Conservation (phyloP, 37 sponge, comb jelly and placozoan genomes). For the Chondrosia reniformis region DNA sequence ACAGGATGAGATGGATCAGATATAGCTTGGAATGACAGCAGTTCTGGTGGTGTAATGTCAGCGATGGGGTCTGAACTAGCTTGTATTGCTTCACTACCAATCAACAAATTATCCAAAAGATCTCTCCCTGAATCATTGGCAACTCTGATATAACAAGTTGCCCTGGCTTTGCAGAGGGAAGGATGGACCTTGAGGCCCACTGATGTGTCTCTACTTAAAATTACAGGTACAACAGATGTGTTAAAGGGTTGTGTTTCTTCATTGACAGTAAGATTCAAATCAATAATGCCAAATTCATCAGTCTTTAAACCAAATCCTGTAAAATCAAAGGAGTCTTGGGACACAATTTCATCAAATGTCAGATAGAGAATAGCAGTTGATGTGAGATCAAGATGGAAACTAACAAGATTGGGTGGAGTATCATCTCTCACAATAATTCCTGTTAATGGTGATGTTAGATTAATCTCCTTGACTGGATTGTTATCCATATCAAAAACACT, state of each 20-base stretch:
- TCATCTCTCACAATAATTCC: slow-evolving; percentile 45
- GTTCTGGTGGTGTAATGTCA: slow-evolving; percentile 72
- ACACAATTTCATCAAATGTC: slow-evolving; percentile 81
- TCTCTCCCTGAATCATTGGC: background rate
- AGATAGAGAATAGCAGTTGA: slow-evolving; percentile 43
- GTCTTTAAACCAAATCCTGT: slow-evolving; percentile 29
- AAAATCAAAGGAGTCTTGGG: slow-evolving; percentile 45
- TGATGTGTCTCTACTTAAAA: slow-evolving; percentile 37
- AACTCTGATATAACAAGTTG: slow-evolving; percentile 40
- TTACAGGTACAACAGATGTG: slow-evolving; percentile 44
- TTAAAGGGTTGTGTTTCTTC: slow-evolving; percentile 31
- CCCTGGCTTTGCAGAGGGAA: slow-evolving; percentile 27
- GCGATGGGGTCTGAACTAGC: slow-evolving; percentile 28
- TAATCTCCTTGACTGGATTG: slow-evolving; percentile 43
- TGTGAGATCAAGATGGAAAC: slow-evolving; percentile 55
- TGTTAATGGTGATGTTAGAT: slow-evolving; percentile 29
- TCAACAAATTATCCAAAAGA: background rate
- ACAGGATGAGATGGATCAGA: background rate
- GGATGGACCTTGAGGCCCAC: slow-evolving; percentile 43
- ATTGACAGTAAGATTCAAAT: slow-evolving; percentile 7
- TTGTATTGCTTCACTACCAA: background rate
- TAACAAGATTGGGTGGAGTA: slow-evolving; percentile 37
- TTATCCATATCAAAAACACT: slow-evolving; percentile 58
- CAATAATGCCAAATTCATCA: background rate
- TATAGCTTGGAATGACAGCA: slow-evolving; percentile 61